These are phyloP conservation scores for Thinocorus orbignyianus DNA, from an alignment of 2,113 vertebrate species.

Conservation along the genomic window DNA sequence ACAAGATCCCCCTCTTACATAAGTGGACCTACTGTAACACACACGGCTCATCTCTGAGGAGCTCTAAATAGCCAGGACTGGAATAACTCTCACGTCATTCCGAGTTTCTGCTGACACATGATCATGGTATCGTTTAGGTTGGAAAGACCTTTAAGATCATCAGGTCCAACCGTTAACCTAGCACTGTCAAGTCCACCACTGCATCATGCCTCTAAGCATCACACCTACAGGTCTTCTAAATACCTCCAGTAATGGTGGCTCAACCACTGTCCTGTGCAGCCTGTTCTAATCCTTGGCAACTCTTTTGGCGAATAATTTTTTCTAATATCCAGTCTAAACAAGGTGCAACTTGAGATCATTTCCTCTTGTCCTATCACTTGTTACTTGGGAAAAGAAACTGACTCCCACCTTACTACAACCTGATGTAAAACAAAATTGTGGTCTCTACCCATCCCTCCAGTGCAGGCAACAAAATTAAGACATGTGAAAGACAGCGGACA, in stretches of 20 bases:
- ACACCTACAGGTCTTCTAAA: background rate
- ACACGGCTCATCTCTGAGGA: background rate
- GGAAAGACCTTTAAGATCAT: background rate
- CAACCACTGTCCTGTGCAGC: background rate
- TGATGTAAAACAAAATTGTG: background rate
- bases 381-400: background rate
- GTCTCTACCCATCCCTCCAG: background rate
- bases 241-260: background rate
- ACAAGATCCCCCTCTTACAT: background rate
- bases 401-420: background rate
- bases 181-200: background rate
- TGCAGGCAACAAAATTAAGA: background rate
- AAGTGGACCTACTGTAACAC: conserved; percentile 22
- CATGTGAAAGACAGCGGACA: background rate
- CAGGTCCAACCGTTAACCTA: background rate
- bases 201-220: background rate
- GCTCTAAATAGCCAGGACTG: conserved; percentile 9
- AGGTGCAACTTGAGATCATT: background rate
- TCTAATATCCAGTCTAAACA: background rate
- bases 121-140: background rate
- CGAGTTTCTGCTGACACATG: background rate
- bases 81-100: conserved; percentile 3
- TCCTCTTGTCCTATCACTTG: background rate
- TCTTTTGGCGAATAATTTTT: background rate
- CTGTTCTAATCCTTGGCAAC: background rate